These are phyloP conservation scores for Otis tarda DNA, from an alignment of 2,113 vertebrate genomes.

Conservation along the genomic window DNA sequence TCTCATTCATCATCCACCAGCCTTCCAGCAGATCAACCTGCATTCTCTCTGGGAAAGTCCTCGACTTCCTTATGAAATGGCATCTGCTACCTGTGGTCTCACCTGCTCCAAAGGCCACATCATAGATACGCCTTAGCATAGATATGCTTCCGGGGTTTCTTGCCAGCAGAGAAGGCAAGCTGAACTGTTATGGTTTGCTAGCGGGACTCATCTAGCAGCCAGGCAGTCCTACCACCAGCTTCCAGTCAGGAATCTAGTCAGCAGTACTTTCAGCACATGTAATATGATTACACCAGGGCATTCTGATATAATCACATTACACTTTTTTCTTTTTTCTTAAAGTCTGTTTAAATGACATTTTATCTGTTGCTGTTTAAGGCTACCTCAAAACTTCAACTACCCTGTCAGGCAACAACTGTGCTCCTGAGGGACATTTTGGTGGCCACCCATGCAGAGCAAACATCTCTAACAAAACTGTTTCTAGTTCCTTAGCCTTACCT, in stretches of 20 bases:
- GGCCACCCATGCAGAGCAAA: not conserved
- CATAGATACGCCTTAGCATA: not conserved
- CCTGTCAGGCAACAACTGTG: not conserved
- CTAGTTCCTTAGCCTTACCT: not conserved
- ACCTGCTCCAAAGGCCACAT: not conserved
- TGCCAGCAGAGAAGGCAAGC: not conserved
- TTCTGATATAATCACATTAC: not conserved
- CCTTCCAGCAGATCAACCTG: not conserved
- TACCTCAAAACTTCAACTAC: not conserved
- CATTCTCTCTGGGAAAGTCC: not conserved
- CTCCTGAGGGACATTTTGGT: not conserved
- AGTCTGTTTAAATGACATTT: not conserved
- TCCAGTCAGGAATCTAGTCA: not conserved
- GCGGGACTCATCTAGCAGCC: not conserved
- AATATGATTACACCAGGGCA: not conserved
- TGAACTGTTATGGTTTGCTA: not conserved
- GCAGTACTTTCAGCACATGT: not conserved
- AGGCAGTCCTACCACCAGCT: not conserved
- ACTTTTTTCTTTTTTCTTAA: not conserved
- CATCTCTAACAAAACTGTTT: not conserved
- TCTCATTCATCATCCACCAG: not conserved
- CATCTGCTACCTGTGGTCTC: not conserved
- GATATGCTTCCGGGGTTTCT: not conserved
- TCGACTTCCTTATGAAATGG: not conserved
- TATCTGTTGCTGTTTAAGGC: not conserved